These are phyloP conservation scores for Hyposoter didymator DNA, from an alignment of 2,888 invertebrate species.

Conservation along the genomic window DNA sequence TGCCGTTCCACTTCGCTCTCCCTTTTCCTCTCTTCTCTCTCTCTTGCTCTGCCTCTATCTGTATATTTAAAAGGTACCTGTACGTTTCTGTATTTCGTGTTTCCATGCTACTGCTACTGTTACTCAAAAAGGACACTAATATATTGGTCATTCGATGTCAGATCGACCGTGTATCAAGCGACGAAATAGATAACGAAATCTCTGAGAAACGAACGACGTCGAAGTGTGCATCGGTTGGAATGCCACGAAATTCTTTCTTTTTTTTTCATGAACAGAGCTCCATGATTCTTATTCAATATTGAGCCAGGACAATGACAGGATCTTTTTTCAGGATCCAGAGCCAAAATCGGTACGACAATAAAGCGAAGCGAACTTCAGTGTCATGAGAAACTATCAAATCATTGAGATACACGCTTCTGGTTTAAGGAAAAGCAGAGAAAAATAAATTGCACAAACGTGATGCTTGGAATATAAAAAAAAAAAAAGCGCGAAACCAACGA, in stretches of 20 bases:
- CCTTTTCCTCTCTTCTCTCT: neutral
- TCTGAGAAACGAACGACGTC: too few relatives aligned
- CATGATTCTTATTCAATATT: too few relatives aligned
- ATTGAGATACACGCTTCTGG: neutral
- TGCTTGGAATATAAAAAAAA: too few relatives aligned
- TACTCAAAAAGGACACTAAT: neutral
- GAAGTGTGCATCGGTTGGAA: too few relatives aligned
- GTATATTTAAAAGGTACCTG: neutral
- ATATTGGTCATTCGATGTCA: neutral
- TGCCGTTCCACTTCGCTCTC: slow-evolving; percentile 46
- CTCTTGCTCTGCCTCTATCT: neutral
- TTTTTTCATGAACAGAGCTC: too few relatives aligned
- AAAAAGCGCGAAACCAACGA: neutral
- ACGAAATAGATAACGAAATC: neutral
- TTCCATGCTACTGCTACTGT: slow-evolving; percentile 38
- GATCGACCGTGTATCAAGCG: neutral
- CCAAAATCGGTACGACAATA: too few relatives aligned
- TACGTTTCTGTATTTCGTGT: slow-evolving; percentile 36
- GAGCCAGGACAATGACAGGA: too few relatives aligned
- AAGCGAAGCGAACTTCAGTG: too few relatives aligned
- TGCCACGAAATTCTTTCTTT: too few relatives aligned
- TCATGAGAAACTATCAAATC: neutral
- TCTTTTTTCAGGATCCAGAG: too few relatives aligned
- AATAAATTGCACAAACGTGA: neutral
- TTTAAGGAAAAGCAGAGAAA: neutral